Base-by-base conservation (phyloP, 2,888 invertebrate species). In the Phrixothrix hirtus region DNA sequence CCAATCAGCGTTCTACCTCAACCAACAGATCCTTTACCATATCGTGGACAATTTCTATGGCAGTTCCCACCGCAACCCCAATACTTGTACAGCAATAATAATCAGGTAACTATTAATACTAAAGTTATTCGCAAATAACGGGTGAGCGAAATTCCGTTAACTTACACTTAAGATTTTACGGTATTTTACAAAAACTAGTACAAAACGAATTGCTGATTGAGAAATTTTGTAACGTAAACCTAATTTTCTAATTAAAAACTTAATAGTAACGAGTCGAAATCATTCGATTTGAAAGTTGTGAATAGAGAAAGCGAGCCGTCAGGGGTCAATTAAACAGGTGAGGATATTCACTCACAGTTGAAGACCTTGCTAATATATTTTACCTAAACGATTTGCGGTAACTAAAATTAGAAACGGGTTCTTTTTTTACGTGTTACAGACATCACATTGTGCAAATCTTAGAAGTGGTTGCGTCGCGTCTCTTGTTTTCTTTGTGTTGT, bases 61-160 rank as follows among this genome's bases (percentile, higher is more conserved):
- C 87, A 89, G 76, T 89, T 89, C 77, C 89, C 89, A 72, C 89
- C 89, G 68, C 87, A 87, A 76, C 83, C 85, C 75, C 84, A 87
- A 77, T 87, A 86, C 70, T 81, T 87, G 85, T 88, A 83, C 80
- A 44, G 48, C 48, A 79, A 79, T 75, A 87, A 85, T 76, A 88
- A 88, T 82, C 88, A 89, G 87, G 91, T 91, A 78, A 79, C 83
- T 80, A 70, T 45, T n/a, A n/a, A n/a, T n/a, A n/a, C n/a, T n/a
- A n/a, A n/a, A n/a, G n/a, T n/a, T n/a, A n/a, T n/a, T n/a, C n/a
- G n/a, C n/a, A n/a, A n/a, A n/a, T 11, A 31, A 31, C 13, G 10
- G 31, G 7, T 38, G 38, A 25, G 26, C 27, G 25, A 21, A 25
- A 38, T 38, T 38, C 21, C 21, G 21, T 21, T 21, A 21, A 21